Conservation (phyloP, 2,888 invertebrate genomes). For the Morpho helenor region DNA sequence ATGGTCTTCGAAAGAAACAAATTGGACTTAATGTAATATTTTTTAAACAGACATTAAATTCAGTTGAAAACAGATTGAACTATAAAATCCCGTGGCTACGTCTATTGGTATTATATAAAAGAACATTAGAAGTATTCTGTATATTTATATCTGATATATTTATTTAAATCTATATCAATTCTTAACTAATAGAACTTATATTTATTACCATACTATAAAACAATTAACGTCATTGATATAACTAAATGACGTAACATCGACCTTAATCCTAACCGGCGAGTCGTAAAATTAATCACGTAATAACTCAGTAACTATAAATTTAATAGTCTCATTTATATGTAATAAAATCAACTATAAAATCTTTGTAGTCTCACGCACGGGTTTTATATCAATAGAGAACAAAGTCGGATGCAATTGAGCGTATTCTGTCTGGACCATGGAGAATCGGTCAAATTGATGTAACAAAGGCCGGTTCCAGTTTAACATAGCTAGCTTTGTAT, state of each 20-base stretch:
- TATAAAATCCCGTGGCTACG: no score
- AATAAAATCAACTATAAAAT: slow-evolving; percentile 72
- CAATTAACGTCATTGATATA: slow-evolving; percentile 8
- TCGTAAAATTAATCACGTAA: slow-evolving; percentile 62
- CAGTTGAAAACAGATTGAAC: no score
- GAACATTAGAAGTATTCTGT: no score
- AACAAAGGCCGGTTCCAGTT: slow-evolving; percentile 29
- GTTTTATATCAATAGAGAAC: slow-evolving; percentile 60
- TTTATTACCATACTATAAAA: slow-evolving; percentile 8
- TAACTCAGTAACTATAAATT: slow-evolving; percentile 56
- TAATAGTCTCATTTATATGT: slow-evolving; percentile 71
- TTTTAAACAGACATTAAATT: no score
- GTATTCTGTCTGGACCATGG: slow-evolving; percentile 57
- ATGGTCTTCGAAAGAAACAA: no score
- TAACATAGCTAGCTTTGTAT: slow-evolving; percentile 21
- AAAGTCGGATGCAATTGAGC: slow-evolving; percentile 69
- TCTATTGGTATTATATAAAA: no score
- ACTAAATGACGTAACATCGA: slow-evolving; percentile 33
- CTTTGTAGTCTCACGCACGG: slow-evolving; percentile 63
- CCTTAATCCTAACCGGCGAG: slow-evolving; percentile 42
- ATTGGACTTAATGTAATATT: no score
- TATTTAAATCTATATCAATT: no score
- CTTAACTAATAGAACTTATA: background rate
- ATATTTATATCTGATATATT: no score
- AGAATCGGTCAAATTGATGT: slow-evolving; percentile 65